Conservation (phyloP, 2,888 invertebrate species). For the Papilio gigon region DNA sequence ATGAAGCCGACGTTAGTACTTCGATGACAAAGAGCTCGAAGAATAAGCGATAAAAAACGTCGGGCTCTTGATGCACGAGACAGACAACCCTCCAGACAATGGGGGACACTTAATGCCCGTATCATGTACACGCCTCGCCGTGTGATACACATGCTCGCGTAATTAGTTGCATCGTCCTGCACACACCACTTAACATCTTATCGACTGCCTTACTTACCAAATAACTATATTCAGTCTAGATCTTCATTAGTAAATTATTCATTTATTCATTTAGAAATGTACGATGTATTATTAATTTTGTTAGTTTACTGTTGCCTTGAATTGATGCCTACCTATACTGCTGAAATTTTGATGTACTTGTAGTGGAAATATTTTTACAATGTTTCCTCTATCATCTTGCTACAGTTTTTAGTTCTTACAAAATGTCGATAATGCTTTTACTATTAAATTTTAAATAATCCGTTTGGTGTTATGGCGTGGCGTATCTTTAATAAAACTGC, state of each 20-base stretch:
- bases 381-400: background rate
- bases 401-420: background rate
- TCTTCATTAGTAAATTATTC: background rate
- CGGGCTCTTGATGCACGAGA: conserved; percentile 69
- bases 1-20: conserved; percentile 35
- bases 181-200: conserved; percentile 29
- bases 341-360: too few species aligned
- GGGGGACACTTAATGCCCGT: conserved; percentile 69
- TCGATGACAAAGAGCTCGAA: conserved; percentile 50
- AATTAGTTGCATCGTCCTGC: conserved; percentile 52
- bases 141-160: conserved; percentile 60
- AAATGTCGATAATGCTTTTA: too few species aligned
- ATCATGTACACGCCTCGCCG: conserved; percentile 56
- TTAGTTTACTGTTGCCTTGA: too few species aligned
- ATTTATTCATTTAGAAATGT: background rate
- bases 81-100: conserved; percentile 76
- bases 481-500: background rate
- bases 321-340: too few species aligned
- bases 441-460: too few species aligned
- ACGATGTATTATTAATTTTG: too few species aligned
- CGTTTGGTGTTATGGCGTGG: too few species aligned
- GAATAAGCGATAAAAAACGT: conserved; percentile 73
- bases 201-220: conserved; percentile 28
- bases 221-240: background rate
- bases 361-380: background rate